phyloP scores from a whole-genome alignment of 2,797 vertebrate species.

The Dendrocincla tyrannina region DNA sequence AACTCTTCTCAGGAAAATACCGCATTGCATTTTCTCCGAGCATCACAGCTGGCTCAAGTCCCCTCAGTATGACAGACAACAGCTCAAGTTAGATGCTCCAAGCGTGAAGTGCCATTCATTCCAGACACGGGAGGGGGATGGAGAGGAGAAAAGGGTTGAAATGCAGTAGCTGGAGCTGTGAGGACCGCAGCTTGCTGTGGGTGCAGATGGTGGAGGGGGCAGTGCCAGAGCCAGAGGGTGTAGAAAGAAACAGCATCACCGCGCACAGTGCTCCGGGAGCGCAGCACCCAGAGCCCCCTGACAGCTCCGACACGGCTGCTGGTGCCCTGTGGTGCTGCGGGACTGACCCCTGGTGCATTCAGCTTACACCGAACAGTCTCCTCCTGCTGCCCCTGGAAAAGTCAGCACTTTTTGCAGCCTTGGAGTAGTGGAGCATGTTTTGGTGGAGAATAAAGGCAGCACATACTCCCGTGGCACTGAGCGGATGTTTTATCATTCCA shows the following conservation, averaged over 20 bases:
- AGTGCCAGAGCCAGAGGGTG: background rate
- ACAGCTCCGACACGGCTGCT: too few species aligned
- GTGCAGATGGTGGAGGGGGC: rapidly evolving
- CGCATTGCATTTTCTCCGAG: background rate
- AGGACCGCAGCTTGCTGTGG: background rate
- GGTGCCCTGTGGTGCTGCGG: background rate
- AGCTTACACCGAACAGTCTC: background rate
- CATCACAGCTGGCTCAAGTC: background rate
- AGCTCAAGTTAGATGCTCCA: background rate
- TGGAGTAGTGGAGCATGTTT: background rate
- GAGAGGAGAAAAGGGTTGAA: background rate
- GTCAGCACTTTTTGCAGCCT: background rate
- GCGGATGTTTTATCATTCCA: background rate
- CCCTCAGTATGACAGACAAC: background rate
- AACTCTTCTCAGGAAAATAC: background rate
- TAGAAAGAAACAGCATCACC: rapidly evolving
- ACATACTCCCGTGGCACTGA: background rate
- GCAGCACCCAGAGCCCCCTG: background rate
- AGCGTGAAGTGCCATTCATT: rapidly evolving
- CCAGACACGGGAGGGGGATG: rapidly evolving
- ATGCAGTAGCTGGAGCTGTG: background rate
- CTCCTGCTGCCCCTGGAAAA: background rate
- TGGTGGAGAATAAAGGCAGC: background rate
- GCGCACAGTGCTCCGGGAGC: background rate
- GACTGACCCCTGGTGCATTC: background rate